Evolutionary conservation across 2,888 invertebrate genomes (phyloP), one percentile per base, ranked within the genome.

Genomic region (Neoitamus cyanurus): DNA sequence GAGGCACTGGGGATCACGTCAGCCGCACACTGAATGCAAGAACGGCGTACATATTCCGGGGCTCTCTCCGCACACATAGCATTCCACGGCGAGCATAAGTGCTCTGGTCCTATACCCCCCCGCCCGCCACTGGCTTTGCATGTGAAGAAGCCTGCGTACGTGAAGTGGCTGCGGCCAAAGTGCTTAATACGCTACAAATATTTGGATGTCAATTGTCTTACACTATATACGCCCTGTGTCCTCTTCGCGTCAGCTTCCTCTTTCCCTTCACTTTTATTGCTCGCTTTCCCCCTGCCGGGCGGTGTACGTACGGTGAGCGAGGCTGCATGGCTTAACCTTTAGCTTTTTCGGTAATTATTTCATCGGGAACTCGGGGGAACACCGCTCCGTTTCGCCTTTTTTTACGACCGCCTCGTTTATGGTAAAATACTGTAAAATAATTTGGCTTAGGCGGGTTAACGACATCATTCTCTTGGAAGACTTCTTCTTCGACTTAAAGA

Each of bases 201-300:
- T 82, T 82, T 82, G 82, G 82, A 37, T 82, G 82, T 69, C 82
- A 69, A 69, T 82, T 69, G 82, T 69, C 69, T 82, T 82, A 69
- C 3, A 7, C 36, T 30, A 9, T 36, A 28, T 25, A 31, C 34
- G 6, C 78, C 48, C 30, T n/a, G 37, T 25, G 15, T 28, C 28
- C n/a, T 36, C 36, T 69, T 78, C 34, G 13, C 13, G 37, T 11
- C 37, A 6, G 37, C 37, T 37, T 31, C 31, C 28, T 70, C 15
- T 30, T 72, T 36, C 28, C 46, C 42, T 9, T 15, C 46, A 25
- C 0, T 77, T 46, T 37, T 77, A 36, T 36, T 73, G 28, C 77
- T 77, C 13, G 37, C 7, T 13, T 37, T 77, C 37, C 20, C 31
- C 70, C 30, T 9, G 5, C 25, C 11, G 25, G 4, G n/a, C 46